Evolutionary conservation across 2,888 invertebrate genomes (phyloP).

Genomic region (Oligia strigilis): DNA sequence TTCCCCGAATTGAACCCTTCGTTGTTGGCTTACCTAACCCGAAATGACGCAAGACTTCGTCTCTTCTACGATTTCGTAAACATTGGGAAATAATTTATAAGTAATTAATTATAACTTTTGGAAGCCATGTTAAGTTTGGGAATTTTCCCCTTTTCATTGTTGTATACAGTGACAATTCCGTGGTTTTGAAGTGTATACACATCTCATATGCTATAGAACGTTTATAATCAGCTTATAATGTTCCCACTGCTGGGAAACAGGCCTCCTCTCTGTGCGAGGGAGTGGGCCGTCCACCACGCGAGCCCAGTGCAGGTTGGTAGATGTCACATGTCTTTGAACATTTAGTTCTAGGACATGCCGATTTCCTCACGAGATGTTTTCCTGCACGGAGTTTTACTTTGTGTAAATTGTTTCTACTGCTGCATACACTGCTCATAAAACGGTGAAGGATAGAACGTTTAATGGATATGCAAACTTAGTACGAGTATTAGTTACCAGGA

Average conservation of each 20-base stretch:
- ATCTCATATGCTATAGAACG: not conserved
- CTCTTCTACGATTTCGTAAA: conserved; percentile 33
- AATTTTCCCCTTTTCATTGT: conserved; percentile 22
- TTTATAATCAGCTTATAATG: too few relatives aligned
- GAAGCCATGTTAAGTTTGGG: conserved; percentile 22
- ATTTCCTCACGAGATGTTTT: too few relatives aligned
- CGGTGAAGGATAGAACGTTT: too few relatives aligned
- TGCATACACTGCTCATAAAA: too few relatives aligned
- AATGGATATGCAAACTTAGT: not conserved
- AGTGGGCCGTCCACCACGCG: too few relatives aligned
- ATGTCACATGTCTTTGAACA: too few relatives aligned
- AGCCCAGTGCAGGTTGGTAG: too few relatives aligned
- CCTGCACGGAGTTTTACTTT: too few relatives aligned
- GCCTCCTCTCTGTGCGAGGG: too few relatives aligned
- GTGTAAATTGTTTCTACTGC: too few relatives aligned
- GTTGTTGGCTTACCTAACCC: conserved; percentile 6
- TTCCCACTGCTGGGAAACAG: too few relatives aligned
- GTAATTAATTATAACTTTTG: conserved; percentile 29
- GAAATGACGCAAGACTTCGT: conserved; percentile 29
- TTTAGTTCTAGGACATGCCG: too few relatives aligned
- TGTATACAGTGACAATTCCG: conserved; percentile 2
- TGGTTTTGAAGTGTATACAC: not conserved
- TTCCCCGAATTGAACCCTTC: not conserved
- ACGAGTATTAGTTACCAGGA: not conserved
- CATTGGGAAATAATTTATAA: conserved; percentile 17